Conservation (phyloP, 37 sponge, comb jelly and placozoan genomes). For the Corticium candelabrum region DNA sequence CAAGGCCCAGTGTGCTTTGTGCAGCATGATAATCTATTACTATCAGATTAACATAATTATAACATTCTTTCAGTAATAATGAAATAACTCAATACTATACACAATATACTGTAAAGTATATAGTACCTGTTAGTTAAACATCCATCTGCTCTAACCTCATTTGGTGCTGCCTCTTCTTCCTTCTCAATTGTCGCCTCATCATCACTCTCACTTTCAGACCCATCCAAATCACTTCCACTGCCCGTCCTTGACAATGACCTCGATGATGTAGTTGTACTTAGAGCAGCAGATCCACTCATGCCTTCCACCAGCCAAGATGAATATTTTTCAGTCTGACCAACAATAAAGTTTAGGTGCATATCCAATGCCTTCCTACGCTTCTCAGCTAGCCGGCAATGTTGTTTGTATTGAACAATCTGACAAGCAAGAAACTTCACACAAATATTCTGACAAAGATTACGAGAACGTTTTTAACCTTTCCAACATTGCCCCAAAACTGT, state of each 20-base stretch:
- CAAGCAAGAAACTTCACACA: background rate
- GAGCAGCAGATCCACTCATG: constrained; percentile 8
- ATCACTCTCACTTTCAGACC: constrained; percentile 47
- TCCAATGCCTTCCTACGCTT: constrained; percentile 76
- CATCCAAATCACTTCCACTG: background rate
- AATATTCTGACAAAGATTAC: background rate
- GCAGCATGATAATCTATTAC: too few species aligned
- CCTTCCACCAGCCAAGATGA: constrained; percentile 91
- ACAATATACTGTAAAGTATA: too few species aligned
- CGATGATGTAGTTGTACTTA: background rate
- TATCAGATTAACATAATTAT: too few species aligned
- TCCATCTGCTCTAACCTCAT: too few species aligned
- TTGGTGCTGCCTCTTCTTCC: constrained; percentile 38
- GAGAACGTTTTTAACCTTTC: constrained; percentile 24
- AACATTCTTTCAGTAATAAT: too few species aligned
- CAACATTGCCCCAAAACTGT: constrained; percentile 75
- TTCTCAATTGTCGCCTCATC: constrained; percentile 80
- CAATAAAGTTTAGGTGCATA: constrained; percentile 78
- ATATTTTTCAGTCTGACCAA: constrained; percentile 92
- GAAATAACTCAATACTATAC: too few species aligned
- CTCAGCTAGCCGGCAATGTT: constrained; percentile 63
- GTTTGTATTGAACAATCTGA: constrained; percentile 69
- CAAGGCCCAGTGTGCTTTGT: too few species aligned
- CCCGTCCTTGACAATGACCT: background rate
- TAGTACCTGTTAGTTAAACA: too few species aligned